Evolutionary conservation across 1,140 invertebrate genomes (phyloP).

Genomic region (Zophobas morio): DNA sequence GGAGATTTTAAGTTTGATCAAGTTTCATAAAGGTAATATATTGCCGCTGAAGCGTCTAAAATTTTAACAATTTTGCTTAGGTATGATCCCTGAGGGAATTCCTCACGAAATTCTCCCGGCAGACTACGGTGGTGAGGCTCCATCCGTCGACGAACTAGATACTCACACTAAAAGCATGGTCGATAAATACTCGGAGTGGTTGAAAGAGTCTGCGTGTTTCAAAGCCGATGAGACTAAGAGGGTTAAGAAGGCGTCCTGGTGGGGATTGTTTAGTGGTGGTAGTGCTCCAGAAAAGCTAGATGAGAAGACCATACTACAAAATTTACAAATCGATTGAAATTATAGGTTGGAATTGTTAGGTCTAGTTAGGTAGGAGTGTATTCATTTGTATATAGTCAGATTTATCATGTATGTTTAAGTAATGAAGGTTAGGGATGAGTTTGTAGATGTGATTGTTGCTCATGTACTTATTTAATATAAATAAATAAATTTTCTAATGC

Average conservation of each 20-base stretch:
- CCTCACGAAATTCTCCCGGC: constrained; percentile 61
- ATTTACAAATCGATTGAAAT: constrained; percentile 59
- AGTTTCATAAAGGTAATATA: constrained; percentile 67
- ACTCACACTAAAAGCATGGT: constrained; percentile 54
- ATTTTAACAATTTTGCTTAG: constrained; percentile 40
- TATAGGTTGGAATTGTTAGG: background rate
- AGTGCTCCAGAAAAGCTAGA: constrained; percentile 53
- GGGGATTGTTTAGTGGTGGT: constrained; percentile 59
- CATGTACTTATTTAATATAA: background rate
- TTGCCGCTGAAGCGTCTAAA: background rate
- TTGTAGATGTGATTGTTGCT: background rate
- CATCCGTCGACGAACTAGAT: constrained; percentile 61
- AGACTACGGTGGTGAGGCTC: constrained; percentile 65
- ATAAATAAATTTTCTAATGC: background rate
- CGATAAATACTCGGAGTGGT: constrained; percentile 63
- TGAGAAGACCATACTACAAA: constrained; percentile 60
- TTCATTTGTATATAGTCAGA: background rate
- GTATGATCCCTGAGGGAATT: constrained; percentile 60
- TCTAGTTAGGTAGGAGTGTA: background rate
- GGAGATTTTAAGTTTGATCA: constrained; percentile 71
- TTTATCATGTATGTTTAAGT: background rate
- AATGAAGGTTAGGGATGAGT: background rate
- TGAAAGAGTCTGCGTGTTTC: constrained; percentile 61
- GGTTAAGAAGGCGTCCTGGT: constrained; percentile 62
- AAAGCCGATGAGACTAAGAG: constrained; percentile 64